phyloP scores from a whole-genome alignment of 2,113 vertebrate species.

The Gymnarchus niloticus region DNA sequence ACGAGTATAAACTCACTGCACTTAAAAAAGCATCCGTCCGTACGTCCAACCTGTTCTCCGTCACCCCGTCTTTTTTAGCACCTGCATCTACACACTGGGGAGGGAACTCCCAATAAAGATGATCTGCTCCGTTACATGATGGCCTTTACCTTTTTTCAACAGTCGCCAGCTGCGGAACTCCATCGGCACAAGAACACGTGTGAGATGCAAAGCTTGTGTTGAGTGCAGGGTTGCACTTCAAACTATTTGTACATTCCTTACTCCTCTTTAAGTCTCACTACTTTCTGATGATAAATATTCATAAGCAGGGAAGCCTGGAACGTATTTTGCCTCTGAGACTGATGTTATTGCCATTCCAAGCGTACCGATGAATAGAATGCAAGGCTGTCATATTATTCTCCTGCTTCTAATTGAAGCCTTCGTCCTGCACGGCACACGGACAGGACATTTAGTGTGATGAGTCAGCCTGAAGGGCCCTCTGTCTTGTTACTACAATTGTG shows the following conservation, averaged over 20 bases:
- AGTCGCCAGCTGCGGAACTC: conserved; percentile 57
- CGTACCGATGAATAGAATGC: background rate
- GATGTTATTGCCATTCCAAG: background rate
- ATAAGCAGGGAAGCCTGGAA: background rate
- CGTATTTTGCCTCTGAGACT: background rate
- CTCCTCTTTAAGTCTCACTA: background rate
- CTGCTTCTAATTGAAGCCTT: background rate
- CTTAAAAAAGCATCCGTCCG: background rate
- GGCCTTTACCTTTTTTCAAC: conserved; percentile 53
- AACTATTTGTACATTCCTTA: background rate
- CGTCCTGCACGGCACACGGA: background rate
- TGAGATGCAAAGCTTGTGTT: too few species aligned
- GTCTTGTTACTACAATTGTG: background rate
- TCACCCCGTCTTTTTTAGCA: background rate
- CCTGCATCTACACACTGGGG: conserved; percentile 44
- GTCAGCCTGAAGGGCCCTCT: too few species aligned
- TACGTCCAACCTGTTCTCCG: background rate
- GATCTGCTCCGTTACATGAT: conserved; percentile 54
- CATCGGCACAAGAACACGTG: conserved; percentile 48
- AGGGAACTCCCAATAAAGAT: conserved; percentile 49
- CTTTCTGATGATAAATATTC: background rate
- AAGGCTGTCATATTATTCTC: background rate
- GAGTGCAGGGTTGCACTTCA: background rate
- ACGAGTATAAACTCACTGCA: background rate
- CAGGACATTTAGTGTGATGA: background rate